Conservation (phyloP, 2,113 vertebrate species). For the Pachyramphus minor region DNA sequence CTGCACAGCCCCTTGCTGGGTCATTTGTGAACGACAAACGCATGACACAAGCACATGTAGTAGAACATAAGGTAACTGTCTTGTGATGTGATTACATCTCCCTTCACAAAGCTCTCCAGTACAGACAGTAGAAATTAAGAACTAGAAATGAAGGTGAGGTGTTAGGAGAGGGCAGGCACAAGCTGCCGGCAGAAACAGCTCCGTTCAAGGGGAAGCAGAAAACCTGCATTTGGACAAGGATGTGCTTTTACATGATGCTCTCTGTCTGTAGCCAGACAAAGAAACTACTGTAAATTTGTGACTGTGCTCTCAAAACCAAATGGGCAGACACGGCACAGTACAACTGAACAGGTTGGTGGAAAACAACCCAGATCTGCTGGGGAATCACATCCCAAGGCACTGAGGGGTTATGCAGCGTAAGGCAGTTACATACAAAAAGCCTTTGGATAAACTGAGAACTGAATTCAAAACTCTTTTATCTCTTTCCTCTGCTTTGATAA, state of each 20-base stretch:
- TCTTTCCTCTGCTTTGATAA: not conserved
- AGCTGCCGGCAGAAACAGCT: not conserved
- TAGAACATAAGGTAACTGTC: not conserved
- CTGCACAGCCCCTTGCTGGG: not conserved
- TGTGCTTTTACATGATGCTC: not conserved
- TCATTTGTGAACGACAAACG: not conserved
- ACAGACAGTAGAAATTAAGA: not conserved
- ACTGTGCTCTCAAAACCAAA: not conserved
- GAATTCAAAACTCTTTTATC: not conserved
- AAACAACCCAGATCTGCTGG: not conserved
- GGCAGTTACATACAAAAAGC: not conserved
- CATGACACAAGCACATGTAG: not conserved
- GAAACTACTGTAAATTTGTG: not conserved
- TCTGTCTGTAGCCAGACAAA: not conserved
- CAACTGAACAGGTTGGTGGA: not conserved
- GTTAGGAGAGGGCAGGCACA: not conserved
- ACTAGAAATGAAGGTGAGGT: accelerated
- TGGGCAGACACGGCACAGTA: accelerated
- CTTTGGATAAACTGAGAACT: not conserved
- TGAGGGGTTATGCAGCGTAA: not conserved
- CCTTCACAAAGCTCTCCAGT: not conserved
- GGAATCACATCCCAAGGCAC: not conserved
- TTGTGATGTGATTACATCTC: not conserved
- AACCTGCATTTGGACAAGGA: not conserved
- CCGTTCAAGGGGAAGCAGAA: not conserved